Conservation (phyloP, 2,113 vertebrate genomes). For the Pelvicachromis taeniatus region DNA sequence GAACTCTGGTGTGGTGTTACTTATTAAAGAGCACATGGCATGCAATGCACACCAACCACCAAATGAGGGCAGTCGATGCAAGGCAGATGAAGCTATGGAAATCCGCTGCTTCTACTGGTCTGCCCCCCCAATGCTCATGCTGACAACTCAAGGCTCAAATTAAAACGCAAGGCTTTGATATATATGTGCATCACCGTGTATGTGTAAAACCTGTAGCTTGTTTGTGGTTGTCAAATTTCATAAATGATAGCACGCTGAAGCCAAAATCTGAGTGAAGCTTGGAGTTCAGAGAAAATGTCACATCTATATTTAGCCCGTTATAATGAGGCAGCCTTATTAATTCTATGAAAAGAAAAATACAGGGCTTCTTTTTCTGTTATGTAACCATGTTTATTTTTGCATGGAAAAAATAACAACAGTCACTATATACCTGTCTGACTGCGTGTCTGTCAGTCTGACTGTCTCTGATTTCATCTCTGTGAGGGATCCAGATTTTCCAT, state of each 20-base stretch:
- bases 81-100: not conserved
- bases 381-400: not conserved
- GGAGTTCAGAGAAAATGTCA: slow-evolving; percentile 19
- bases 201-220: not conserved
- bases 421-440: not conserved
- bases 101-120: not conserved
- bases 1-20: not conserved
- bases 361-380: not conserved
- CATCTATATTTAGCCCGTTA: slow-evolving; percentile 46
- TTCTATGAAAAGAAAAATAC: not conserved
- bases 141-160: too few species aligned
- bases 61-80: slow-evolving; percentile 56
- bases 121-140: not conserved
- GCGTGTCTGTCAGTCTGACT: not conserved
- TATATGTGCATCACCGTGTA: not conserved
- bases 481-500: slow-evolving; percentile 32
- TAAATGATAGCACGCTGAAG: not conserved
- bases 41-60: not conserved
- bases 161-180: not conserved
- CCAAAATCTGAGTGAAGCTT: not conserved
- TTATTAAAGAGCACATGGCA: not conserved
- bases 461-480: not conserved
- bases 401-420: not conserved
- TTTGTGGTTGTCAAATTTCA: not conserved
- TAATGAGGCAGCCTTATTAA: slow-evolving; percentile 47